phyloP scores from a whole-genome alignment of 2,888 invertebrate genomes.

The Antheraea yamamai region DNA sequence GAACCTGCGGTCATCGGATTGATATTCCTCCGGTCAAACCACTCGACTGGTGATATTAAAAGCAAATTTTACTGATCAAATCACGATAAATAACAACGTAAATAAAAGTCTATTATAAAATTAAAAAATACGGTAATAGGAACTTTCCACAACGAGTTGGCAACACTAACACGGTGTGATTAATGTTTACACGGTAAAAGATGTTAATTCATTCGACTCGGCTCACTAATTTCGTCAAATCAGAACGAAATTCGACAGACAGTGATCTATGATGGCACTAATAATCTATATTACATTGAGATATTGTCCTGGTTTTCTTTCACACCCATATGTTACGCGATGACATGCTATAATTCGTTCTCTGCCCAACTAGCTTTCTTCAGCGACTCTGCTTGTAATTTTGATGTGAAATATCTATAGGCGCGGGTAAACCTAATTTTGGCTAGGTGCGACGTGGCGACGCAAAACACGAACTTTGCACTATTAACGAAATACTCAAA shows the following conservation, averaged over 20 bases:
- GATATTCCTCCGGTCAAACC: too few species aligned
- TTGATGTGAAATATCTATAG: too few species aligned
- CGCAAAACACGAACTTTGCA: too few species aligned
- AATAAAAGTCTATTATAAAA: neutral
- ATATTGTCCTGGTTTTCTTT: conserved; percentile 2
- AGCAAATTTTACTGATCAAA: neutral
- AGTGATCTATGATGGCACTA: conserved; percentile 8
- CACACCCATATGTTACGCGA: neutral
- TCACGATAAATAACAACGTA: neutral
- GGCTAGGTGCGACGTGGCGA: too few species aligned
- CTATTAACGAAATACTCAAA: too few species aligned
- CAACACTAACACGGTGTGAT: conserved; percentile 25
- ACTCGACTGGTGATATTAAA: too few species aligned
- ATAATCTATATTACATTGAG: conserved; percentile 9
- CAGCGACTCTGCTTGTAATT: neutral
- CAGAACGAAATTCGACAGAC: conserved; percentile 32
- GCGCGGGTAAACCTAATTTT: too few species aligned
- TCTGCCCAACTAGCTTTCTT: neutral
- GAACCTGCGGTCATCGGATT: too few species aligned
- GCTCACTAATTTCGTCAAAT: conserved; percentile 23
- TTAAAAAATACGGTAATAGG: neutral
- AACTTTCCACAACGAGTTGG: conserved; percentile 24
- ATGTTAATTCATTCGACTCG: conserved; percentile 29
- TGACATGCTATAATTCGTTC: neutral
- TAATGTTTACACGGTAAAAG: conserved; percentile 30